phyloP scores from a whole-genome alignment of 2,888 invertebrate species.

The Eumerus sabulonum region DNA sequence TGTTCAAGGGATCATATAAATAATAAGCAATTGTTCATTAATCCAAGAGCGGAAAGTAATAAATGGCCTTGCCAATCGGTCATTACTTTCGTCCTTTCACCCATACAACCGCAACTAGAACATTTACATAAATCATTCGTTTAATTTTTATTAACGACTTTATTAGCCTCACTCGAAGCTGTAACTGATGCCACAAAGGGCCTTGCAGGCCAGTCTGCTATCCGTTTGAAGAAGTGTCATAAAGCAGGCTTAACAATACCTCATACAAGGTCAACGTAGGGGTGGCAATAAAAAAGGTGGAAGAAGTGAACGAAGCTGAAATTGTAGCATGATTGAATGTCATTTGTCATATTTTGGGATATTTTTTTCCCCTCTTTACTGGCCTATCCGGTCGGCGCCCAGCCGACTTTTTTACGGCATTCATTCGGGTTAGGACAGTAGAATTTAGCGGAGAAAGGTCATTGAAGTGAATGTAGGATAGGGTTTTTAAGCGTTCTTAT shows the following conservation, averaged over 20 bases:
- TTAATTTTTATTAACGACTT: conserved; percentile 66
- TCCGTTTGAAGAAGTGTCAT: conserved; percentile 34
- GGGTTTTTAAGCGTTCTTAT: conserved; percentile 55
- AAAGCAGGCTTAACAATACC: conserved; percentile 34
- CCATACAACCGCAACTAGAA: conserved; percentile 24
- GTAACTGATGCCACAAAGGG: conserved; percentile 9
- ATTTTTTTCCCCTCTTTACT: conserved; percentile 23
- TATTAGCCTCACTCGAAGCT: conserved; percentile 29
- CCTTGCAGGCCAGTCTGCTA: conserved; percentile 24
- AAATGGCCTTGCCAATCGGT: conserved; percentile 56
- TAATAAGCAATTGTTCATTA: conserved; percentile 25
- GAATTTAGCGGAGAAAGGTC: conserved; percentile 17
- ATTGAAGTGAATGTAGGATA: conserved; percentile 1
- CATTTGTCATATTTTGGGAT: conserved; percentile 76
- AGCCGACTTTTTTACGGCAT: conserved; percentile 17
- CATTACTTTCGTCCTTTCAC: conserved; percentile 35
- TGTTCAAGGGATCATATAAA: conserved; percentile 33
- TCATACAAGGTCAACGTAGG: conserved; percentile 12
- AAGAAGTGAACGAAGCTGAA: conserved; percentile 31
- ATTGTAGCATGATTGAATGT: conserved; percentile 77
- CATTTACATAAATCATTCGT: conserved; percentile 63
- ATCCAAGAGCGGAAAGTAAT: conserved; percentile 31
- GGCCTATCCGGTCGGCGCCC: conserved; percentile 17
- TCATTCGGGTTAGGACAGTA: conserved; percentile 44
- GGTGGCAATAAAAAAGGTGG: background rate